Percentiles rank a stretch among this genome's conserved stretches.
These are phyloP conservation scores for Trissoscelio sp. DNA, from an alignment of 2,888 invertebrate genomes.

Conservation along the genomic window DNA sequence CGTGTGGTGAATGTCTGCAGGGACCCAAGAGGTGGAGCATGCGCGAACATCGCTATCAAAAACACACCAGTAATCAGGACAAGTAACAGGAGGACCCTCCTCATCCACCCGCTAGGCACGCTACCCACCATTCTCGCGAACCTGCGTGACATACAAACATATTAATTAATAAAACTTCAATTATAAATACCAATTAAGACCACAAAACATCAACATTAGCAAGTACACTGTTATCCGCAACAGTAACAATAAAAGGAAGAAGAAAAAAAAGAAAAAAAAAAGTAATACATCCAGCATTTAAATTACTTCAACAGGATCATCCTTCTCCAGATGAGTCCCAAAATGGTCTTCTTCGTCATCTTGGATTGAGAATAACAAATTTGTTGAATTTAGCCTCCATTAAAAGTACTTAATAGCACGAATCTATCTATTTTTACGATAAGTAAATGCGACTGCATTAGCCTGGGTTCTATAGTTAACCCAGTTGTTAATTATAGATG, in stretches of 20 bases:
- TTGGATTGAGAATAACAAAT: too few species aligned
- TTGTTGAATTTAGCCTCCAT: constrained; percentile 54
- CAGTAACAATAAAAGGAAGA: background rate
- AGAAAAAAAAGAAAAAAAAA: constrained; percentile 10
- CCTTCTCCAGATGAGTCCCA: constrained; percentile 17
- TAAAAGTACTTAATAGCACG: constrained; percentile 55
- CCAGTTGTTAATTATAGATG: constrained; percentile 58
- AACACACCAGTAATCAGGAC: constrained; percentile 84
- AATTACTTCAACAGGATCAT: constrained; percentile 31
- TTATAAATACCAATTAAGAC: background rate
- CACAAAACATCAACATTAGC: background rate
- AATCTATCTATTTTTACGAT: constrained; percentile 43
- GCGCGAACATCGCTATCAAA: constrained; percentile 84
- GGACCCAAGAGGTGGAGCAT: constrained; percentile 81
- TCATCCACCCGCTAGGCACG: constrained; percentile 85
- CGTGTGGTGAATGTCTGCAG: constrained; percentile 80
- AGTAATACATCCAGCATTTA: too few species aligned
- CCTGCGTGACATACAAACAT: constrained; percentile 71
- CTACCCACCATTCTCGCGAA: constrained; percentile 82
- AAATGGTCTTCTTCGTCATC: constrained; percentile 11
- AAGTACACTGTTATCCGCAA: background rate
- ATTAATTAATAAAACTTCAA: constrained; percentile 15
- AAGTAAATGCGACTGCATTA: constrained; percentile 29
- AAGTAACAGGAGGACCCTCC: constrained; percentile 85
- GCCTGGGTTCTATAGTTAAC: constrained; percentile 60